These are phyloP conservation scores for Mycalesis mineus DNA, from an alignment of 2,888 invertebrate genomes.

Conservation along the genomic window DNA sequence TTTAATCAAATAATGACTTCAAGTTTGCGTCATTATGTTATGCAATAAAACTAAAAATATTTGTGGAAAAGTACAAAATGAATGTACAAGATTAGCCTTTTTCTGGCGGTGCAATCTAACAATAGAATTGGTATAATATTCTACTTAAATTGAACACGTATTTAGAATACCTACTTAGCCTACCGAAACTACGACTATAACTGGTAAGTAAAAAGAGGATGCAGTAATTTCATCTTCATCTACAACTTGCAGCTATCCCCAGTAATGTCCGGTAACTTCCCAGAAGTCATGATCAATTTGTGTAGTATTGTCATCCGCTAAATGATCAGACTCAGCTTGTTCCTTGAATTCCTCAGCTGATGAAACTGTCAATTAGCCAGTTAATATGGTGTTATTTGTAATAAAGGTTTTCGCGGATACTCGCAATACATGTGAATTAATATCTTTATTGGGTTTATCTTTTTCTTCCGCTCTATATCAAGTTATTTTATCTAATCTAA, in stretches of 20 bases:
- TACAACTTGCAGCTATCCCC: not conserved
- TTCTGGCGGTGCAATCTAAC: not conserved
- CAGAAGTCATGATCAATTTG: not conserved
- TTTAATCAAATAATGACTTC: no score
- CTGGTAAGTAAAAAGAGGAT: not conserved
- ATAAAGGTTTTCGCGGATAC: no score
- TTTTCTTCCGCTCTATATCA: no score
- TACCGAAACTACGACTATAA: no score
- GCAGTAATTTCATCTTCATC: not conserved
- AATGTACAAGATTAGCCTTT: not conserved
- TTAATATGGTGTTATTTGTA: not conserved
- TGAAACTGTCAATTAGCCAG: not conserved
- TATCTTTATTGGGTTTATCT: no score
- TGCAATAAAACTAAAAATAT: not conserved
- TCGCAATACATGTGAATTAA: no score
- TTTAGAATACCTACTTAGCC: not conserved
- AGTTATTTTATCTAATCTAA: no score
- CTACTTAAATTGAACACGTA: not conserved
- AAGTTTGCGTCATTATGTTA: no score
- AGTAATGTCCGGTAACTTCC: not conserved
- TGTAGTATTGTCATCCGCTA: not conserved
- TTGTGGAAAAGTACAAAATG: not conserved
- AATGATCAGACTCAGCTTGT: not conserved
- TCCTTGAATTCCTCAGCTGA: not conserved
- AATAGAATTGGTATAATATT: not conserved